Conservation (phyloP, 2,797 vertebrate genomes). For the Pseudochromis fuscus region DNA sequence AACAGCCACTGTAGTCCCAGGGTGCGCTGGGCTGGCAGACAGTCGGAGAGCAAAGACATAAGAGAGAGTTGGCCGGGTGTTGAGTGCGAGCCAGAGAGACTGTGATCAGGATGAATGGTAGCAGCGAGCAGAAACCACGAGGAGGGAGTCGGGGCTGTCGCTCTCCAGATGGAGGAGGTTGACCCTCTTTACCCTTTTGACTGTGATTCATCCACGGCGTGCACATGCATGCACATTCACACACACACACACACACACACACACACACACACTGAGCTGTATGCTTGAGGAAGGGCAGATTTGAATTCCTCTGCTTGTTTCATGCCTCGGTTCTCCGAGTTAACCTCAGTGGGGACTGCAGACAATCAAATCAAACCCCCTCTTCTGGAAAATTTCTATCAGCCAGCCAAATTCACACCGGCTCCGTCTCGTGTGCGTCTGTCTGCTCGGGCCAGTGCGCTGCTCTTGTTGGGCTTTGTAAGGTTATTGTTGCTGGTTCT, state of each 20-base stretch:
- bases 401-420: slow-evolving; percentile 4
- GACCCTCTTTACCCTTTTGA: slow-evolving; percentile 45
- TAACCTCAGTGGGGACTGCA: slow-evolving; percentile 5
- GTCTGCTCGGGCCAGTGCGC: slow-evolving; percentile 6
- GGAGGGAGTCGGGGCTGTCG: slow-evolving; percentile 24
- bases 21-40: slow-evolving; percentile 22
- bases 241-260: not conserved
- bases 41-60: slow-evolving; percentile 28
- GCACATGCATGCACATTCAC: not conserved
- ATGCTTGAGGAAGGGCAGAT: not conserved
- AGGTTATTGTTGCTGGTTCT: not conserved
- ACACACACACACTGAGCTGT: not conserved
- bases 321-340: slow-evolving; percentile 15
- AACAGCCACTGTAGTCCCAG: slow-evolving; percentile 21
- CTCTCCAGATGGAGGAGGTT: slow-evolving; percentile 39
- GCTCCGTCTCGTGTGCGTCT: not conserved
- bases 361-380: slow-evolving; percentile 15
- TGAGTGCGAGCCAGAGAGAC: slow-evolving; percentile 3
- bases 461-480: too few relatives aligned
- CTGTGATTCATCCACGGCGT: slow-evolving; percentile 8
- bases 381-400: not conserved
- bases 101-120: slow-evolving; percentile 20
- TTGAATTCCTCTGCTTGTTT: slow-evolving; percentile 17
- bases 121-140: not conserved
- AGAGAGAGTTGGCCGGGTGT: slow-evolving; percentile 18